Evolutionary conservation across 2,888 invertebrate genomes (phyloP).

Genomic region (Chloroclystis v-ata): DNA sequence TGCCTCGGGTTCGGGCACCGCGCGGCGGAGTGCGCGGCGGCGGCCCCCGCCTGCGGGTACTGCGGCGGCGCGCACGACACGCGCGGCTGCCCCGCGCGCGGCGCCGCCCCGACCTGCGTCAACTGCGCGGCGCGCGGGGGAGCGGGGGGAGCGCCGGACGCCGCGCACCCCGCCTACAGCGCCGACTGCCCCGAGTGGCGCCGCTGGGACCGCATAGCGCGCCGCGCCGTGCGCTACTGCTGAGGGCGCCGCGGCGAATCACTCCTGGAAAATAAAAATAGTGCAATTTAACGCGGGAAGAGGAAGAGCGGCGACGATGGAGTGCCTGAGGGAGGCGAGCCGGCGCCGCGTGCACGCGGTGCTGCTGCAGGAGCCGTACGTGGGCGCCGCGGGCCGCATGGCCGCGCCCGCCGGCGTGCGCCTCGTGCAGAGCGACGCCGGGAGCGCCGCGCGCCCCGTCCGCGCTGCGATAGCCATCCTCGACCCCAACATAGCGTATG

Average conservation of each 20-base stretch:
- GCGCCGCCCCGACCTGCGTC: background rate
- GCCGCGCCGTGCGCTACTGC: background rate
- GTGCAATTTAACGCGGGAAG: background rate
- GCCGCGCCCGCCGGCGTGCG: background rate
- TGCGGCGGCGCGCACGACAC: conserved; percentile 6
- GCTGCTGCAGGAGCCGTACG: background rate
- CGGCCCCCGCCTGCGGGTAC: background rate
- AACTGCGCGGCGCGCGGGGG: background rate
- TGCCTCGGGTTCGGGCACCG: conserved; percentile 6
- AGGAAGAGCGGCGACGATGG: background rate
- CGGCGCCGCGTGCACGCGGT: too few species aligned
- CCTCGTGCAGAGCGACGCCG: background rate
- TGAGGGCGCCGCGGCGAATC: background rate
- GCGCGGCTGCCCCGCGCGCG: background rate
- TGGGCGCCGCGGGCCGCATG: background rate
- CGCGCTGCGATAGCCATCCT: background rate
- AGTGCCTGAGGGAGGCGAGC: background rate
- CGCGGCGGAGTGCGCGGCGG: background rate
- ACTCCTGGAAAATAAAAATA: background rate
- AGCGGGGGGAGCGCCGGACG: too few species aligned
- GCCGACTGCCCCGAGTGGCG: background rate
- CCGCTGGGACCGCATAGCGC: background rate
- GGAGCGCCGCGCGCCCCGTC: background rate
- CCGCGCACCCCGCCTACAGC: conserved; percentile 1
- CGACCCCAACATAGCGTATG: background rate